A percentile compares a stretch with the other conserved stretches of the same genome.
phyloP scores from a whole-genome alignment of 1,140 invertebrate species.

The Diorhabda sublineata region DNA sequence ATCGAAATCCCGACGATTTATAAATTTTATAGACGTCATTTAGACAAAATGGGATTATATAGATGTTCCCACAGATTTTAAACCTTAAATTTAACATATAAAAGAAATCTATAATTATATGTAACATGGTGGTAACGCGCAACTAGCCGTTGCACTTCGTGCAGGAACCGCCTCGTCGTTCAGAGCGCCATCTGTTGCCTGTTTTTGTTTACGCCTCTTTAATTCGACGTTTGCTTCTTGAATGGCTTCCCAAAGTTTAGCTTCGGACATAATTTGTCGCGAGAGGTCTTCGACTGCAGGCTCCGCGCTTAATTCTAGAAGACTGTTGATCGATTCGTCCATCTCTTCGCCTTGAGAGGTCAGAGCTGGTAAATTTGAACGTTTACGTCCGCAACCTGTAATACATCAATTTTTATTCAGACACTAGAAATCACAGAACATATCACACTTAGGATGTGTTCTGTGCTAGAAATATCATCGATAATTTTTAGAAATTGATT shows the following conservation, averaged over 20 bases:
- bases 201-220: slow-evolving; percentile 53
- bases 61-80: no score
- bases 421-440: no score
- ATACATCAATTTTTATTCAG: slow-evolving; percentile 8
- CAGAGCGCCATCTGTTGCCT: slow-evolving; percentile 33
- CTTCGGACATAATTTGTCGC: slow-evolving; percentile 70
- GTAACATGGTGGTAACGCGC: slow-evolving; percentile 43
- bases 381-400: slow-evolving; percentile 64
- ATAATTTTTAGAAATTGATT: no score
- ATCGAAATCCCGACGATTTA: no score
- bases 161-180: slow-evolving; percentile 29
- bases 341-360: slow-evolving; percentile 42
- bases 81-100: neutral
- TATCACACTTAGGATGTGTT: no score
- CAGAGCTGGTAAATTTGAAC: slow-evolving; percentile 51
- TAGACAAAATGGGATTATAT: no score
- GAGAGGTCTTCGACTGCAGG: slow-evolving; percentile 67
- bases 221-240: slow-evolving; percentile 68
- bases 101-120: slow-evolving; percentile 30
- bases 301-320: slow-evolving; percentile 62
- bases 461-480: no score
- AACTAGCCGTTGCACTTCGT: slow-evolving; percentile 35
- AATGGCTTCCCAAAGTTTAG: slow-evolving; percentile 71
- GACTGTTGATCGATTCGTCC: slow-evolving; percentile 59
- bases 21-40: no score